Conservation (phyloP, 2,797 vertebrate species). For the Decapterus maruadsi region DNA sequence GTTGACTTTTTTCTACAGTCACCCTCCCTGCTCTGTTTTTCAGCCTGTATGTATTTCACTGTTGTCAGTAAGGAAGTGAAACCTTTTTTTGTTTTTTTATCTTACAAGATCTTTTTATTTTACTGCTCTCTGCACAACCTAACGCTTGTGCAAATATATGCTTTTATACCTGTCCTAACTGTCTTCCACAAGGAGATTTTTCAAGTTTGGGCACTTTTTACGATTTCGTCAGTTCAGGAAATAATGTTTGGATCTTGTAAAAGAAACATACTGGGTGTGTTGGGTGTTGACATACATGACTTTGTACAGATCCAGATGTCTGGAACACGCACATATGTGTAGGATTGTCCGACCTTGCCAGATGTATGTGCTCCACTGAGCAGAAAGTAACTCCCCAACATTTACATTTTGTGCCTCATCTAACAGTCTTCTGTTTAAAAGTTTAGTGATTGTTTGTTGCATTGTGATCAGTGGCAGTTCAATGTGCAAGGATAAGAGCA, state of each 20-base stretch:
- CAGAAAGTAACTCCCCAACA: background rate
- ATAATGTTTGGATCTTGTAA: background rate
- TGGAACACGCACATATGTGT: no score
- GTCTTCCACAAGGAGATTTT: no score
- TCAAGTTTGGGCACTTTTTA: background rate
- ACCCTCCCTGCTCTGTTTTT: slow-evolving; percentile 20
- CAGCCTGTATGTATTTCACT: slow-evolving; percentile 35
- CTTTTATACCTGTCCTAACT: slow-evolving; percentile 16
- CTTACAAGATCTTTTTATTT: background rate
- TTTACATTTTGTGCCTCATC: background rate
- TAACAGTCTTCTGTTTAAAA: background rate
- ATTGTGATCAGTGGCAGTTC: background rate
- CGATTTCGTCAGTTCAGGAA: background rate
- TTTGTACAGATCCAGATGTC: no score
- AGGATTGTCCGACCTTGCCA: no score
- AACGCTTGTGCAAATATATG: no score
- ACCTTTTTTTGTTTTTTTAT: slow-evolving; percentile 22
- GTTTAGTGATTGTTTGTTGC: no score
- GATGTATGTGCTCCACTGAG: background rate
- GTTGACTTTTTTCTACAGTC: background rate
- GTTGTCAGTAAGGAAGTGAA: slow-evolving; percentile 45
- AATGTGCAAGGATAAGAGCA: background rate
- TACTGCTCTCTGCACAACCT: slow-evolving; percentile 3
- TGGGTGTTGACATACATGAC: background rate
- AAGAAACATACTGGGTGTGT: no score